These are phyloP conservation scores for Pedicia rivosa DNA, from an alignment of 2,888 invertebrate genomes.

Conservation along the genomic window DNA sequence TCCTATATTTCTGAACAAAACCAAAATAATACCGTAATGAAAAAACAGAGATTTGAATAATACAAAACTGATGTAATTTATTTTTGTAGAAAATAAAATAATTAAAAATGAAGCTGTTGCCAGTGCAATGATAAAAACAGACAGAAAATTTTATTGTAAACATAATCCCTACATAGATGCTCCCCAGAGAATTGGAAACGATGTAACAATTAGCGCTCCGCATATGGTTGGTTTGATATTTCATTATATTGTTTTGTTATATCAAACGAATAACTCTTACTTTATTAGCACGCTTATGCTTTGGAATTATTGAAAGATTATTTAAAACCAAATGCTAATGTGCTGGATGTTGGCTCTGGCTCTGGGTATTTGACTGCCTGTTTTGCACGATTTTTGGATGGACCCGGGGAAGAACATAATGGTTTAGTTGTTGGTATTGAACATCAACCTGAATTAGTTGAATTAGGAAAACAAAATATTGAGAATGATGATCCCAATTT, in stretches of 20 bases:
- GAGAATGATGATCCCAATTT: conserved; percentile 52
- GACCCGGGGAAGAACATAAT: conserved; percentile 23
- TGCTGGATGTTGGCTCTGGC: conserved; percentile 86
- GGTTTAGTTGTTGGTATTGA: conserved; percentile 72
- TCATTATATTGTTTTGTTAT: too few species aligned
- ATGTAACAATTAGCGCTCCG: conserved; percentile 91
- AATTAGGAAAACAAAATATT: conserved; percentile 61
- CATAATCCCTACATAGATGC: conserved; percentile 74
- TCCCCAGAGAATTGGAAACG: conserved; percentile 86
- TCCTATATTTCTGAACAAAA: neutral
- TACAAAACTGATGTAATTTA: neutral
- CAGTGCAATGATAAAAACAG: conserved; percentile 66
- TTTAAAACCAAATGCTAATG: conserved; percentile 55
- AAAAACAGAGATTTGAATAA: too few species aligned
- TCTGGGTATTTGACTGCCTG: conserved; percentile 88
- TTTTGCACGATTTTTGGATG: conserved; percentile 66
- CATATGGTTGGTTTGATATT: conserved; percentile 81
- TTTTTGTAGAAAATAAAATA: conserved; percentile 56
- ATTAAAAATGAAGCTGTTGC: conserved; percentile 61
- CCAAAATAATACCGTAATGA: too few species aligned
- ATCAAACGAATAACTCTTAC: too few species aligned
- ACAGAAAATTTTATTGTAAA: conserved; percentile 66
- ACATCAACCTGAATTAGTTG: conserved; percentile 70
- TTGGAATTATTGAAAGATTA: conserved; percentile 70
- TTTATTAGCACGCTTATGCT: conserved; percentile 71